These are phyloP conservation scores for Pangasius djambal DNA, from an alignment of 2,797 vertebrate genomes.

Conservation along the genomic window DNA sequence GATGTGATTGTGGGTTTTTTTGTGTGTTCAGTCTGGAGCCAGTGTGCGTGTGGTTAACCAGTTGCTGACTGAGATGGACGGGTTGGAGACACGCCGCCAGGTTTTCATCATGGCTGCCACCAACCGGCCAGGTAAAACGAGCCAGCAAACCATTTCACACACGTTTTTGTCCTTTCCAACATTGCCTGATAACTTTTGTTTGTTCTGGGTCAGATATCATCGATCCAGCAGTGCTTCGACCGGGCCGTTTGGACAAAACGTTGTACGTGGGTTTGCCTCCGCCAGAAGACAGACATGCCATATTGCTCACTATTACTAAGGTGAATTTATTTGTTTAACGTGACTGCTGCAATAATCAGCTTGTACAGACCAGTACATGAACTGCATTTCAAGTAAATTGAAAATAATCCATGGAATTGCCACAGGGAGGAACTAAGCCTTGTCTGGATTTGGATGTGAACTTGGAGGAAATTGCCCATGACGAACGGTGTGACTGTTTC, in stretches of 20 bases:
- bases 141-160: not conserved
- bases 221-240: slow-evolving; percentile 90
- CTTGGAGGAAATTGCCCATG: slow-evolving; percentile 82
- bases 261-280: slow-evolving; percentile 92
- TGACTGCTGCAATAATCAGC: not conserved
- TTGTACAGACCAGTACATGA: not conserved
- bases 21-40: slow-evolving; percentile 81
- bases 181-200: not conserved
- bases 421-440: slow-evolving; percentile 83
- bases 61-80: slow-evolving; percentile 97
- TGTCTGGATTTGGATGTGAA: slow-evolving; percentile 80
- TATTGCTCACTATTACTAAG: slow-evolving; percentile 91
- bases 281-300: slow-evolving; percentile 84
- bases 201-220: slow-evolving; percentile 83
- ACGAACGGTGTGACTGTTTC: slow-evolving; percentile 83
- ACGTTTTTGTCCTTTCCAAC: not conserved
- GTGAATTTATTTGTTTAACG: slow-evolving; percentile 66
- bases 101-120: slow-evolving; percentile 98
- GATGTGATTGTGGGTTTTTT: not conserved
- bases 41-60: slow-evolving; percentile 94
- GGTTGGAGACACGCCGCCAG: slow-evolving; percentile 86
- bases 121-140: slow-evolving; percentile 87
- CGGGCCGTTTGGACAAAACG: slow-evolving; percentile 93
- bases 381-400: not conserved
- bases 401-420: not conserved